phyloP scores from a whole-genome alignment of 2,113 vertebrate genomes.

The Bufo bufo region DNA sequence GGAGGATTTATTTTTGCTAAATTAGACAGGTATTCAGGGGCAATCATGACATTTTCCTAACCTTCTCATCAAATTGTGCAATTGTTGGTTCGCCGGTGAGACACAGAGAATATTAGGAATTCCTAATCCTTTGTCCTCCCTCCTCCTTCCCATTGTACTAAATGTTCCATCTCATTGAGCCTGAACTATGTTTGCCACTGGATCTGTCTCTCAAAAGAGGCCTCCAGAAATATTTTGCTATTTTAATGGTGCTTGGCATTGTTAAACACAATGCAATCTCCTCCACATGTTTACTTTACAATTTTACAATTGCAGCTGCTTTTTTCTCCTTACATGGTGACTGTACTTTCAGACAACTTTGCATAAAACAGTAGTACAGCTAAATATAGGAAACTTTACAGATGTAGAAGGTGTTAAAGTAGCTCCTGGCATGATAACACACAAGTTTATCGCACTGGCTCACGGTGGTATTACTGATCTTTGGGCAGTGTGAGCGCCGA shows the following conservation, averaged over 20 bases:
- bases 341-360: too few relatives aligned
- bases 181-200: background rate
- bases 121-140: conserved; percentile 1
- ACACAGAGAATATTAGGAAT: conserved; percentile 30
- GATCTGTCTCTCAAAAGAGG: background rate
- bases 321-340: too few relatives aligned
- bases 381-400: too few relatives aligned
- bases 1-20: conserved; percentile 56
- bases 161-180: conserved; percentile 18
- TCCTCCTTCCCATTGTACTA: background rate
- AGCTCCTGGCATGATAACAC: too few relatives aligned
- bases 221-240: too few relatives aligned
- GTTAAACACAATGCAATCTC: background rate
- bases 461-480: too few relatives aligned
- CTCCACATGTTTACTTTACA: background rate
- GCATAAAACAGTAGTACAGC: too few relatives aligned
- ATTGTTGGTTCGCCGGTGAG: conserved; percentile 33
- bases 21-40: conserved; percentile 47
- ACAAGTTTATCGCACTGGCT: too few relatives aligned
- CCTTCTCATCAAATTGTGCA: conserved; percentile 38
- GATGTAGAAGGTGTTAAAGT: too few relatives aligned
- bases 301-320: background rate
- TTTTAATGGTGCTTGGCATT: background rate
- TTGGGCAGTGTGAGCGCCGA: too few relatives aligned
- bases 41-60: conserved; percentile 46